Percentiles rank a stretch among this genome's conserved stretches.
phyloP scores from a whole-genome alignment of 2,113 vertebrate species.

The Cyrtonyx montezumae region DNA sequence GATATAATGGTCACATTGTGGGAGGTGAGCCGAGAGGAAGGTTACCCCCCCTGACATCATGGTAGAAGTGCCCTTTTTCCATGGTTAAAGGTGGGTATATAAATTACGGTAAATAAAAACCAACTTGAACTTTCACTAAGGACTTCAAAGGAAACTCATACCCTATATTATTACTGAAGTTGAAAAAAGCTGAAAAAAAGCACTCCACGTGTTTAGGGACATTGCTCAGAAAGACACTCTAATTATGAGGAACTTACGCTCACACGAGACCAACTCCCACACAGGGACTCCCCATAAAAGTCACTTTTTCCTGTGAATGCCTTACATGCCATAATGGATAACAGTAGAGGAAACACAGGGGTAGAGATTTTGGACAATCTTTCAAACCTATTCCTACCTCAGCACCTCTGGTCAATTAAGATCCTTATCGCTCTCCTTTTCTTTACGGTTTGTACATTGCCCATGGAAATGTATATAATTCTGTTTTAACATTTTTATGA shows the following conservation, averaged over 20 bases:
- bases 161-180: neutral
- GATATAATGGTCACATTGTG: conserved; percentile 72
- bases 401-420: neutral
- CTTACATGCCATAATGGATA: neutral
- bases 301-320: conserved; percentile 6
- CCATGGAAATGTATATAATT: neutral
- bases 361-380: neutral
- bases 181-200: neutral
- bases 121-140: conserved; percentile 60
- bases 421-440: neutral
- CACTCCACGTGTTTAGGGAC: conserved; percentile 19
- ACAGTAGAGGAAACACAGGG: neutral
- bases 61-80: conserved; percentile 52
- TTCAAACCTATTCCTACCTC: neutral
- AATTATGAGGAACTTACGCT: neutral
- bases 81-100: conserved; percentile 51
- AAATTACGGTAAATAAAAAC: conserved; percentile 61
- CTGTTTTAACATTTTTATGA: neutral
- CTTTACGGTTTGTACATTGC: neutral
- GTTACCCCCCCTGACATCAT: conserved; percentile 61
- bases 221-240: neutral
- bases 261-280: neutral
- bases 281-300: neutral
- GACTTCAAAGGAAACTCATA: conserved; percentile 63
- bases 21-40: conserved; percentile 53